Conservation (phyloP, 1,140 invertebrate genomes). For the Ganaspis sp. region DNA sequence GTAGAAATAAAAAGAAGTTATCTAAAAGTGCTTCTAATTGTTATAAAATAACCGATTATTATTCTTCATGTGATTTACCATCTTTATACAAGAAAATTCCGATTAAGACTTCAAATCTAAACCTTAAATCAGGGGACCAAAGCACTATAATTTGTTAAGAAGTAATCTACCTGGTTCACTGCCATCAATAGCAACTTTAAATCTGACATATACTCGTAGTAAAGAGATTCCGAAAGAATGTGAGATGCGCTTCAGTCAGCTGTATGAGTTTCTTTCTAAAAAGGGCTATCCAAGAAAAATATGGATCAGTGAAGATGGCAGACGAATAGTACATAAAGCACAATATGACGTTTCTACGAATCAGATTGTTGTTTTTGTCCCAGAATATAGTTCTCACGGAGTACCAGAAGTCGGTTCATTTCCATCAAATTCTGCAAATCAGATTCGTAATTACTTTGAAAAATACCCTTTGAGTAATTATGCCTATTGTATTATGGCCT, state of each 20-base stretch:
- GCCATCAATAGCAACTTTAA: neutral
- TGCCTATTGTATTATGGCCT: neutral
- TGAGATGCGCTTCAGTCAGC: too few species aligned
- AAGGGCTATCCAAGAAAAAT: neutral
- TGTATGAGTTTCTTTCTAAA: too few species aligned
- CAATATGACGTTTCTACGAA: neutral
- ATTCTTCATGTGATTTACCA: too few species aligned
- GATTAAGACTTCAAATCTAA: too few species aligned
- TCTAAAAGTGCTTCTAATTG: neutral
- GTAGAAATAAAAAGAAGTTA: constrained; percentile 5
- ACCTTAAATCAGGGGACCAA: neutral
- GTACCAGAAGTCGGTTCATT: neutral
- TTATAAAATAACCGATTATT: neutral
- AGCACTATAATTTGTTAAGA: neutral
- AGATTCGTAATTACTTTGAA: neutral
- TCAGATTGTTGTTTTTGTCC: neutral
- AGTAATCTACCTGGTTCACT: neutral
- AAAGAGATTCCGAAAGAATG: too few species aligned
- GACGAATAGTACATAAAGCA: neutral
- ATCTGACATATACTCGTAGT: neutral
- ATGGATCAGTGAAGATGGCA: neutral
- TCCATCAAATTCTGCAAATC: neutral
- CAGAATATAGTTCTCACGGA: neutral
- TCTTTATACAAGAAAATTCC: too few species aligned
- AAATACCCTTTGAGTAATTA: neutral